Evolutionary conservation across 2,888 invertebrate genomes (phyloP).

Genomic region (Erpobdella octoculata): DNA sequence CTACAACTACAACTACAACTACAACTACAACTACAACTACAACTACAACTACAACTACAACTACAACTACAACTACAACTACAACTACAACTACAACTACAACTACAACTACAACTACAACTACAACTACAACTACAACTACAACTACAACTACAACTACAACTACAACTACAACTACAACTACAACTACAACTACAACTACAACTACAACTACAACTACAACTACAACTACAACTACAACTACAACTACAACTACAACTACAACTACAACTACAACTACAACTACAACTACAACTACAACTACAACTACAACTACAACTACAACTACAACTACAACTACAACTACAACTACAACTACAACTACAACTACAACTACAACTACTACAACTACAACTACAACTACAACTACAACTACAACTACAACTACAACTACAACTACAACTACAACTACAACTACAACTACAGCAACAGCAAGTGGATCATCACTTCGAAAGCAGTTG

Average conservation of each 20-base stretch:
- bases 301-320: neutral
- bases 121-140: neutral
- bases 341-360: neutral
- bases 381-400: neutral
- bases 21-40: neutral
- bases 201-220: neutral
- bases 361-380: neutral
- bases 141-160: neutral
- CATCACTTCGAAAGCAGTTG: too few species aligned
- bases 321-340: constrained; percentile 1
- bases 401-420: neutral
- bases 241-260: neutral
- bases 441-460: neutral
- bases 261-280: neutral
- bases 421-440: neutral
- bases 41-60: neutral
- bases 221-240: neutral
- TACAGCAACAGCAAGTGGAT: too few species aligned
- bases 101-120: neutral
- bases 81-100: neutral
- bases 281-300: neutral
- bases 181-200: neutral
- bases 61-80: neutral
- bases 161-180: neutral
- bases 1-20: neutral